Base-by-base conservation (phyloP, 2,113 vertebrate genomes). In the Dromaius novaehollandiae region DNA sequence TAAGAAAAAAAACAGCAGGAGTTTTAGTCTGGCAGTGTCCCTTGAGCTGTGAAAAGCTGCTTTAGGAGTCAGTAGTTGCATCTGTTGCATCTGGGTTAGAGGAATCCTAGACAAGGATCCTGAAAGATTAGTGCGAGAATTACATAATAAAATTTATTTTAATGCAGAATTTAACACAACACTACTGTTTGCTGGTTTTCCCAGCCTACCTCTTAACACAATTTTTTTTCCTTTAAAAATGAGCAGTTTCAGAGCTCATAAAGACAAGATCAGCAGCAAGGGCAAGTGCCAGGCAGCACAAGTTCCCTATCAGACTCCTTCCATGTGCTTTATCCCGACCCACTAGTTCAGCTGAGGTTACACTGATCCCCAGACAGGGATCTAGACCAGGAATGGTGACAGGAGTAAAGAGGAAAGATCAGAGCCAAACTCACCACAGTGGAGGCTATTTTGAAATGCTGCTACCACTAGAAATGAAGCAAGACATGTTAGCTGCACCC, bases 21-120 rank as follows among this genome's bases (percentile, higher is more conserved):
- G 60, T 89, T 93, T 93, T 38, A 73, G 53, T 69, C 95, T 91
- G 88, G 79, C 86, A 88, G 90, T 85, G 68, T 77, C 84, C 46
- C 28, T 53, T 73, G 76, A 93, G 90, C 90, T 88, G 48, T 80
- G 68, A 92, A 94, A 97, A 96, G 84, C 88, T 96, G 75, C 82
- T 89, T 96, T 89, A 94, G 89, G 82, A 93, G 64, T 60, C 3
- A 0, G 76, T 68, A 0, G 79, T 74, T 6, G 3, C 85, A 92
- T 84, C 87, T 80, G 82, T 19, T 93, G 46, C 78, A 83, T 73
- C 64, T 63, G 91, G 85, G 84, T 60, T 86, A 79, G 60, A 87
- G 58, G 88, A 70, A 70, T 28, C 69, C 82, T 73, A 61, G 77
- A 73, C 55, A 73, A 90, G 74, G 92, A 83, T 86, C 82, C 73